Evolutionary conservation across 2,113 vertebrate genomes (phyloP).

Genomic region (Tragelaphus imberbis): DNA sequence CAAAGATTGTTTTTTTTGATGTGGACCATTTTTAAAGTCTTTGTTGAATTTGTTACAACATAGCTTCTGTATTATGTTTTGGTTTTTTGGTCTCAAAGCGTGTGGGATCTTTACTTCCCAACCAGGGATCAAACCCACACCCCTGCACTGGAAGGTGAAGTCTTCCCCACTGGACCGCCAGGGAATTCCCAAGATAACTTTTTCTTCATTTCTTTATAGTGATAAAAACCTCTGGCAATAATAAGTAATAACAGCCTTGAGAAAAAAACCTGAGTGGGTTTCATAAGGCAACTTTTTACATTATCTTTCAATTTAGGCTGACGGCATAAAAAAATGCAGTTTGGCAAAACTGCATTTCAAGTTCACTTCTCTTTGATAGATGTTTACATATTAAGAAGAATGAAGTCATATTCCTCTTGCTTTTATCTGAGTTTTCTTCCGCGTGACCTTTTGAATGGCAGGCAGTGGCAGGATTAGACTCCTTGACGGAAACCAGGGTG

Average conservation of each 20-base stretch:
- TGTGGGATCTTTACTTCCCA: not conserved
- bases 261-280: not conserved
- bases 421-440: not conserved
- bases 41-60: not conserved
- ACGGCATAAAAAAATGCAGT: not conserved
- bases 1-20: not conserved
- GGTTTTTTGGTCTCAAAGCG: not conserved
- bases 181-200: not conserved
- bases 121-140: not conserved
- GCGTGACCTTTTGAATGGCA: not conserved
- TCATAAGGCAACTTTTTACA: not conserved
- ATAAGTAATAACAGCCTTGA: not conserved
- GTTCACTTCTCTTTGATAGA: not conserved
- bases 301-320: not conserved
- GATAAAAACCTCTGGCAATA: not conserved
- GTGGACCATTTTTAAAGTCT: not conserved
- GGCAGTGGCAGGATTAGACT: not conserved
- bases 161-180: not conserved
- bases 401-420: not conserved
- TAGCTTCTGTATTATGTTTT: not conserved
- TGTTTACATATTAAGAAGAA: not conserved
- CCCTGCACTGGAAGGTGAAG: not conserved
- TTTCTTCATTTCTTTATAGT: not conserved
- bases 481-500: rapidly evolving
- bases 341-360: not conserved